Base-by-base conservation (phyloP, 2,888 invertebrate species). In the Cantharis flavilabris region DNA sequence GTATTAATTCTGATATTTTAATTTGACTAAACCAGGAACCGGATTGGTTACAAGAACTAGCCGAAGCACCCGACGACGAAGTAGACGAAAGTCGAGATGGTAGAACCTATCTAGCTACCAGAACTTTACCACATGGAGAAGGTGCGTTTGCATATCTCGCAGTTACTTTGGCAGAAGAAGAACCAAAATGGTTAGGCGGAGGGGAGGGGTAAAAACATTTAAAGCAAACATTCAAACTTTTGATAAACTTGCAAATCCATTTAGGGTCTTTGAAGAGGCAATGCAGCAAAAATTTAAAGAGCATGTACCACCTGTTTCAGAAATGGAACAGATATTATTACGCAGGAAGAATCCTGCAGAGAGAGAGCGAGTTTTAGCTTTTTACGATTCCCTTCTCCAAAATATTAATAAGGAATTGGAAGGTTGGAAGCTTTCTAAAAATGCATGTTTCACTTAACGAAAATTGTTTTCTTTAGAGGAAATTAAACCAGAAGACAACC, bases 81-180 rank as follows among this genome's bases (percentile, higher is more conserved):
- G 28, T 65, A 3, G 81, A 83, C 71, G 81, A 83, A 28, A 76
- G 77, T 49, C 83, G 85, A 2, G 84, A 87, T 72, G 89, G 89
- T 49, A 83, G 89, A 78, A 89, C 89, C 0, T 89, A 89, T 83
- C 84, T 89, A n/a, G 90, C 90, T 3, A 89, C 89, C 7, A 84
- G 89, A 76, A 86, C 86, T 4, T 83, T 90, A 75, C 89, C 89
- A 0, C 85, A 87, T 62, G 88, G 89, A 26, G 86, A 86, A 78
- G 90, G 89, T 11, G 88, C 89, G 3, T 89, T 89, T 82, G 89
- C 89, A 2, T 89, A 89, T 77, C 84, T 90, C 3, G 89, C 89
- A 16, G 84, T 90, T 9, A 89, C 87, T 23, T 82, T 89, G 74
- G 88, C 87, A 30, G 87, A 88, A 73, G 84, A 86, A 30, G 87